Evolutionary conservation across 1,140 invertebrate species (phyloP).

Genomic region (Zaprionus ornatus): DNA sequence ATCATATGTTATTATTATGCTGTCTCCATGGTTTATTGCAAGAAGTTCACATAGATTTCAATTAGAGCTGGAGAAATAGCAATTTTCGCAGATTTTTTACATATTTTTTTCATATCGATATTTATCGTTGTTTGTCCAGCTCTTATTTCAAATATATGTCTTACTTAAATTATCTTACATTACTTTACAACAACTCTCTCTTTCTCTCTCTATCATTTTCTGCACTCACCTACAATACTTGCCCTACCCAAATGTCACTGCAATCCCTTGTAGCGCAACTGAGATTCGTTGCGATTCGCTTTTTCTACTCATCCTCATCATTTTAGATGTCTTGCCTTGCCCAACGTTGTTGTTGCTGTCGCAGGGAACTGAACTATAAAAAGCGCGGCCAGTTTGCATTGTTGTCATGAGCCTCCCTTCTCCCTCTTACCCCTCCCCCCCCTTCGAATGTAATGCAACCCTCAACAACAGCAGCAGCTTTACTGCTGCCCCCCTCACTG

Average conservation of each 20-base stretch:
- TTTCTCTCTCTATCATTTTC: too few relatives aligned
- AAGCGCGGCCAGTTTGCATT: conserved; percentile 41
- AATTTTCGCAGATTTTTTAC: too few relatives aligned
- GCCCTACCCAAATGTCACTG: neutral
- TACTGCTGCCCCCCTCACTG: neutral
- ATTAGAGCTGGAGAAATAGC: too few relatives aligned
- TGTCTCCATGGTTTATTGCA: too few relatives aligned
- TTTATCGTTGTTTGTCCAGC: too few relatives aligned
- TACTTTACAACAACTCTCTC: too few relatives aligned
- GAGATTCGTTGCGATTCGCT: neutral
- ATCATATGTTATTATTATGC: too few relatives aligned
- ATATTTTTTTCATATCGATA: too few relatives aligned
- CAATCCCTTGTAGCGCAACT: neutral
- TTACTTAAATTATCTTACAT: too few relatives aligned
- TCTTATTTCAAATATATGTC: too few relatives aligned
- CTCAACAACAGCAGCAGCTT: neutral
- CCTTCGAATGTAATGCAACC: neutral
- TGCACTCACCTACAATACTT: too few relatives aligned
- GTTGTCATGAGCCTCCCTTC: neutral
- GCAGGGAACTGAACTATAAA: conserved; percentile 70
- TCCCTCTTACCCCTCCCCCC: neutral
- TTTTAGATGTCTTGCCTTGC: neutral
- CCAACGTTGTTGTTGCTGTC: conserved; percentile 26
- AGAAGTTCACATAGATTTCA: too few relatives aligned
- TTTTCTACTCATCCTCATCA: neutral